Evolutionary conservation across 2,113 vertebrate genomes (phyloP), one percentile per base, ranked within the genome.

Genomic region (Sigmodon hispidus): DNA sequence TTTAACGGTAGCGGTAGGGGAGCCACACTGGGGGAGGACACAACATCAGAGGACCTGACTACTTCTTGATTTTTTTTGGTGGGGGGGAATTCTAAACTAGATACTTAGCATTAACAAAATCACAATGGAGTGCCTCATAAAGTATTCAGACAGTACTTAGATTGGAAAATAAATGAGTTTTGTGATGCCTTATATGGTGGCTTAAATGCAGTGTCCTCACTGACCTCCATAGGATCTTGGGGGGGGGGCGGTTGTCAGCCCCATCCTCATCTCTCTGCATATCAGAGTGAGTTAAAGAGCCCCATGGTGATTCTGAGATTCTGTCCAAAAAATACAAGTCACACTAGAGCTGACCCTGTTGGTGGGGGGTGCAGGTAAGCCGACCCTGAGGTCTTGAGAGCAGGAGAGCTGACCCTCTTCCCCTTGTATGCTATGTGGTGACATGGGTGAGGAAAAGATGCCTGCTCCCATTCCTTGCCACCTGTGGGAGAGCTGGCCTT

Each of bases 21-120:
- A 48, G 22, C 10, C 63, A 73, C 29, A 76, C 26, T 2, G 52
- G 43, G 83, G 85, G 80, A 87, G 81, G 73, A 75, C 10, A n/a
- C 9, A 36, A 45, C 48, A 89, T 43, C 2, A 90, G 52, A 86
- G 13, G 31, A 2, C 24, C 5, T 94, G 45, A 96, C 43, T n/a
- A 75, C 40, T 57, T 94, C 84, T 0, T 16, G 59, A 94, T 63
- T 69, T 86, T 91, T 80, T 70, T 67, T n/a, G n/a, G n/a, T n/a
- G n/a, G n/a, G n/a, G n/a, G n/a, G 48, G 57, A 87, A 67, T 84
- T 95, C 86, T 86, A 95, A 94, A 89, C 72, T 10, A 76, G 93
- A 86, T 63, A 92, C 73, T 96, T 84, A 84, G 21, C 22, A 89
- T 65, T 65, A 65, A 89, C n/a, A 69, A 79, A 70, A 84, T 85